A percentile compares a stretch with the other conserved stretches of the same genome.
These are phyloP conservation scores for Daboia siamensis DNA, from an alignment of 2,113 vertebrate genomes.

Conservation along the genomic window DNA sequence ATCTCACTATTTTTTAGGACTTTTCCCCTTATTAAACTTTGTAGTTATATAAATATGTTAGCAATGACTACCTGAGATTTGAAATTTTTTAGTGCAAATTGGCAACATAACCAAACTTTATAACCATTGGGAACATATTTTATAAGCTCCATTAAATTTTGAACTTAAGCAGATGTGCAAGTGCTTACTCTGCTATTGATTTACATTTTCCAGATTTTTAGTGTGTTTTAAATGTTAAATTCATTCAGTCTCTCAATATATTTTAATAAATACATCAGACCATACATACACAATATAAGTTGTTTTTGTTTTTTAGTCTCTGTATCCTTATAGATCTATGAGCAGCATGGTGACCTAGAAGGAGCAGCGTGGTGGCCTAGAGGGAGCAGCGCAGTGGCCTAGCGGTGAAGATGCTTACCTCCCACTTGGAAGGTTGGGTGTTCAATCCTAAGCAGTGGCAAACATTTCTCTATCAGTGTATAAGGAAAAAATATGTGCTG, in stretches of 20 bases:
- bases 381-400: neutral
- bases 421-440: neutral
- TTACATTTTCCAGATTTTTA: neutral
- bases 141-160: neutral
- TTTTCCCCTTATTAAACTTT: neutral
- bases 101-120: neutral
- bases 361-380: too few species aligned
- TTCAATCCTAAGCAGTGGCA: neutral
- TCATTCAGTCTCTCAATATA: neutral
- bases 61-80: neutral
- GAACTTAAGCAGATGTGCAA: neutral
- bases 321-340: neutral
- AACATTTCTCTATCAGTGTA: neutral
- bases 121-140: neutral
- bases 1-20: neutral
- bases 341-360: neutral
- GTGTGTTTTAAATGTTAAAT: neutral
- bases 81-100: neutral
- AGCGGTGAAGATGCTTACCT: neutral
- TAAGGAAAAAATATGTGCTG: neutral
- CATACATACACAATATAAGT: too few species aligned
- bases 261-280: neutral
- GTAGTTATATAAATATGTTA: constrained; percentile 1
- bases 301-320: neutral
- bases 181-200: neutral